Conservation (phyloP, 2,888 invertebrate species). For the Sarcophaga variegata region DNA sequence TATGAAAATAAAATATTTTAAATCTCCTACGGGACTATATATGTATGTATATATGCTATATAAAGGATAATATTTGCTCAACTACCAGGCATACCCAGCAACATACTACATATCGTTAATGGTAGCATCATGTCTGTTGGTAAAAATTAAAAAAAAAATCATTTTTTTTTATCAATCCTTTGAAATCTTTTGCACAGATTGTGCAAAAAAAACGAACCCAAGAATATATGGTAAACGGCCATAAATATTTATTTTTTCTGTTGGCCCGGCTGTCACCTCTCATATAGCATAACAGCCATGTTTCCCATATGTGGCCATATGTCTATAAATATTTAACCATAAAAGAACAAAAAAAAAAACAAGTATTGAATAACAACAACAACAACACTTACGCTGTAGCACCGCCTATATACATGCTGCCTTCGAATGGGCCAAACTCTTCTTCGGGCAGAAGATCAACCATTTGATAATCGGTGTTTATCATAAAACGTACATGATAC, state of each 20-base stretch:
- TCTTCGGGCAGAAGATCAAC: conserved; percentile 91
- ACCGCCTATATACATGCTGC: conserved; percentile 96
- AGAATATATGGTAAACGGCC: background rate
- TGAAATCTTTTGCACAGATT: background rate
- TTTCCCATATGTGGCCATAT: background rate
- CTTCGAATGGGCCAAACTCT: conserved; percentile 95
- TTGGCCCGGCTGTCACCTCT: background rate
- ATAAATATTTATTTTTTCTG: background rate
- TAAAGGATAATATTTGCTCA: conserved; percentile 22
- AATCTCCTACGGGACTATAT: conserved; percentile 24
- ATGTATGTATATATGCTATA: no score
- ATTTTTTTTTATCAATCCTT: background rate
- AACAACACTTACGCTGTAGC: conserved; percentile 90
- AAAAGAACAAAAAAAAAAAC: conserved; percentile 21
- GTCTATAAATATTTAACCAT: conserved; percentile 6
- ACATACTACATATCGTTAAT: background rate
- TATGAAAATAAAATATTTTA: conserved; percentile 37
- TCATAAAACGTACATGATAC: conserved; percentile 95
- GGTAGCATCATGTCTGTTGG: background rate
- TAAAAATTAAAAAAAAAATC: background rate
- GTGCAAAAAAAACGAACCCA: background rate
- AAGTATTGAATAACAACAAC: background rate
- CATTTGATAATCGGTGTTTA: conserved; percentile 95
- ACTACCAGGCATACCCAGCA: background rate
- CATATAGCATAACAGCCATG: background rate